These are phyloP conservation scores for Phyllotis vaccarum DNA, from an alignment of 2,797 vertebrate genomes.

Conservation along the genomic window DNA sequence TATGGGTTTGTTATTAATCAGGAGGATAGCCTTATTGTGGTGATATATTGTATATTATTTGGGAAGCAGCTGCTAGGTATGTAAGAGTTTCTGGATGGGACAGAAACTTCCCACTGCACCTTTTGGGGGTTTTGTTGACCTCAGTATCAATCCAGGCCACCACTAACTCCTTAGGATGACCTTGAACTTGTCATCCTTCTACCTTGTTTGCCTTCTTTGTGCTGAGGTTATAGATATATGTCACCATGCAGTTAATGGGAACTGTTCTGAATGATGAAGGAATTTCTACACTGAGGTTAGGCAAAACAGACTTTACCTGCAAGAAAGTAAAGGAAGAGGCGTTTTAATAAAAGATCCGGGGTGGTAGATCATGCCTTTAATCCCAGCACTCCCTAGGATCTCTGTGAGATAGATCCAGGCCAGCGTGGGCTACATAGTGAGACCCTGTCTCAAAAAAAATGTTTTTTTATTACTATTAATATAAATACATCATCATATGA, in stretches of 20 bases:
- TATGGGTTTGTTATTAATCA: constrained; percentile 18
- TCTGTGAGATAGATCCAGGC: neutral
- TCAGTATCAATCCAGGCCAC: neutral
- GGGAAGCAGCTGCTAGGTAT: too few species aligned
- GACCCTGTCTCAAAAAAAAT: neutral
- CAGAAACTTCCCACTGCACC: too few species aligned
- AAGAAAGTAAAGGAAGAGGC: constrained; percentile 21
- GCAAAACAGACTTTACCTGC: constrained; percentile 45
- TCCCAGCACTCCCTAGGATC: neutral
- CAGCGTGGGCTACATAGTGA: neutral
- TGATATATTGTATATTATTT: too few species aligned
- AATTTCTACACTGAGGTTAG: neutral
- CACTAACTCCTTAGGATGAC: neutral
- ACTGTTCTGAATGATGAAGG: neutral
- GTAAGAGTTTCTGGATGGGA: too few species aligned
- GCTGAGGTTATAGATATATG: neutral
- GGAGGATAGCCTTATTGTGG: neutral
- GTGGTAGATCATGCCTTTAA: neutral
- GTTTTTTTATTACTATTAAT: too few species aligned
- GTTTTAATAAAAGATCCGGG: neutral
- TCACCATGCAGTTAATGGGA: neutral
- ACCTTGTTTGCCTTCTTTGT: neutral
- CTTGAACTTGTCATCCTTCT: neutral
- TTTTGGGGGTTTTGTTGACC: neutral
- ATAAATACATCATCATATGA: too few species aligned